phyloP scores from a whole-genome alignment of 2,888 invertebrate genomes.

The Cheilosia variabilis region DNA sequence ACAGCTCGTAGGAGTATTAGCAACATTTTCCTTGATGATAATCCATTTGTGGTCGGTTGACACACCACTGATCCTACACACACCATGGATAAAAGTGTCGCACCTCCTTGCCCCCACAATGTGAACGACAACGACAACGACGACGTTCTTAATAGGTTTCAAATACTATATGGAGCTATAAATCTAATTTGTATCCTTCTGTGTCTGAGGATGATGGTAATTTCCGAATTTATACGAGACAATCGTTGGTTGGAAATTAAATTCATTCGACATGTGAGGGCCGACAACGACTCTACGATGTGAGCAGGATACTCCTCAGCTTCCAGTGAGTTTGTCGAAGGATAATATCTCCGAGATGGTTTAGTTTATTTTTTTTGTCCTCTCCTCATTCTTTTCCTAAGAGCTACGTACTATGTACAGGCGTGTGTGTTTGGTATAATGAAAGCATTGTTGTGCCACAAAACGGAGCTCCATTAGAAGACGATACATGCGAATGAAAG shows the following conservation, averaged over 20 bases:
- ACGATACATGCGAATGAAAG: slow-evolving; percentile 73
- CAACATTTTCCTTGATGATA: slow-evolving; percentile 65
- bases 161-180: slow-evolving; percentile 70
- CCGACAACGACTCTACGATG: not conserved
- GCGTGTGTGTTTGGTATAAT: slow-evolving; percentile 59
- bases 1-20: slow-evolving; percentile 23
- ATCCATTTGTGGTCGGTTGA: slow-evolving; percentile 74
- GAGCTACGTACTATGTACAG: slow-evolving; percentile 5
- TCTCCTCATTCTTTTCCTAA: slow-evolving; percentile 15
- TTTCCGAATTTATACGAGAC: slow-evolving; percentile 75
- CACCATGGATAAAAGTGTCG: slow-evolving; percentile 17
- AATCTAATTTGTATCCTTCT: slow-evolving; percentile 75
- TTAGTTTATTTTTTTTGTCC: slow-evolving; percentile 35
- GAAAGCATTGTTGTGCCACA: slow-evolving; percentile 72
- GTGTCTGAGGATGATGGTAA: slow-evolving; percentile 70
- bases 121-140: not conserved
- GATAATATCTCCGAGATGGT: slow-evolving; percentile 60
- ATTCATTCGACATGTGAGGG: slow-evolving; percentile 73
- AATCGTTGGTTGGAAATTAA: slow-evolving; percentile 74
- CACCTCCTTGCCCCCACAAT: not conserved
- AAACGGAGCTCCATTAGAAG: slow-evolving; percentile 75
- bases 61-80: slow-evolving; percentile 58
- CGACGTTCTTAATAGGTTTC: slow-evolving; percentile 65
- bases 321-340: slow-evolving; percentile 59
- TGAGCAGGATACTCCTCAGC: slow-evolving; percentile 34